These are phyloP conservation scores for Channa argus DNA, from an alignment of 2,113 vertebrate genomes.

Conservation along the genomic window DNA sequence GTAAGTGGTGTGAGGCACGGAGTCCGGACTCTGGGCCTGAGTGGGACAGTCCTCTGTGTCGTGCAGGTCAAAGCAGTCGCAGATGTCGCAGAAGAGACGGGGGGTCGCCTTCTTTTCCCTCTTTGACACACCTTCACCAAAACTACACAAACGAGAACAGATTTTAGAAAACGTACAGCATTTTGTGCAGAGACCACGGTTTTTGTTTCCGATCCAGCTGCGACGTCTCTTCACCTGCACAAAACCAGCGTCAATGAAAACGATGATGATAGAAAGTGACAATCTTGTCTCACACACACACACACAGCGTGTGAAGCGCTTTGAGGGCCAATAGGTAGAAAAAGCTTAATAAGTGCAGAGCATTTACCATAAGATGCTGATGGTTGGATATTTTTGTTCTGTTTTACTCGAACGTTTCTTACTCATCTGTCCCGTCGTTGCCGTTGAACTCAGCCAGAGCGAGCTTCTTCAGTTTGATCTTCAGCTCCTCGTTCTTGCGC, in stretches of 20 bases:
- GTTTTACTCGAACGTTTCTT: constrained; percentile 13
- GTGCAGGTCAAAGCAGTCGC: constrained; percentile 96
- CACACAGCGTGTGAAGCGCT: no score
- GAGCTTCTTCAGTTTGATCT: constrained; percentile 92
- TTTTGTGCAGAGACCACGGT: no score
- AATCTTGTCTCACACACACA: no score
- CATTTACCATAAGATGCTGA: no score
- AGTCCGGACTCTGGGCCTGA: constrained; percentile 91
- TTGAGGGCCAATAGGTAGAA: no score
- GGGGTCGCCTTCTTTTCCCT: constrained; percentile 88
- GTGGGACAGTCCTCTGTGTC: constrained; percentile 98
- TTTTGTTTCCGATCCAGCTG: no score
- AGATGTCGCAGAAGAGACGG: constrained; percentile 97
- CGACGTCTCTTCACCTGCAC: no score
- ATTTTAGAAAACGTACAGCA: neutral
- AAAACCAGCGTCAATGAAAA: no score
- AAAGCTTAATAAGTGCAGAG: no score
- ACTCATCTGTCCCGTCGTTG: constrained; percentile 89
- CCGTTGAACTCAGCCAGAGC: constrained; percentile 93
- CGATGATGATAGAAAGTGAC: no score
- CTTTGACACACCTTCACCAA: constrained; percentile 63
- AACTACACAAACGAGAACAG: constrained; percentile 2
- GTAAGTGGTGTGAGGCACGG: constrained; percentile 90
- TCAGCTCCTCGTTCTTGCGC: constrained; percentile 92
- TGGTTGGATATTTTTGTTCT: no score